A percentile compares a stretch with the other conserved stretches of the same genome.
These are phyloP conservation scores for Tapirus indicus DNA, from an alignment of 2,797 vertebrate genomes.

Conservation along the genomic window DNA sequence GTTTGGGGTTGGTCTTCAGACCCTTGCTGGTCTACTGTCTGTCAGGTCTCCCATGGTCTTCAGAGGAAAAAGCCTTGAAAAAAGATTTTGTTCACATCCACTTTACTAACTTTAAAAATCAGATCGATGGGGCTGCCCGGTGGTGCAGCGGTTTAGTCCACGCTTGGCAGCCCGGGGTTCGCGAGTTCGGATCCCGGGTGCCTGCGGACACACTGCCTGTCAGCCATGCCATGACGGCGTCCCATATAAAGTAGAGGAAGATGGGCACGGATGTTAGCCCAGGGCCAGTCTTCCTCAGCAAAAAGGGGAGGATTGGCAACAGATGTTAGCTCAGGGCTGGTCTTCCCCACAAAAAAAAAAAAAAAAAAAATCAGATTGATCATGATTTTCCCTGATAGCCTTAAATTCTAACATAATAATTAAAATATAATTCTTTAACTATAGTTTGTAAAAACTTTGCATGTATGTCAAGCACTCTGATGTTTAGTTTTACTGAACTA, in stretches of 20 bases:
- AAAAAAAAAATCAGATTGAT: neutral
- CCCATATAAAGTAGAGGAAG: no score
- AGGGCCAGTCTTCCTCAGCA: no score
- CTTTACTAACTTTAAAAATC: neutral
- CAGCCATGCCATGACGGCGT: no score
- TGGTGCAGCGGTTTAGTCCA: no score
- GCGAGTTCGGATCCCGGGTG: no score
- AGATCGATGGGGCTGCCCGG: neutral
- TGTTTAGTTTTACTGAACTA: neutral
- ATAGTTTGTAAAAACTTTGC: neutral
- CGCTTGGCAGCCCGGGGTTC: no score
- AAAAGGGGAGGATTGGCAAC: no score
- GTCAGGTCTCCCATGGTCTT: neutral
- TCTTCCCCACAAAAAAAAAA: no score
- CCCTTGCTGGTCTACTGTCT: no score
- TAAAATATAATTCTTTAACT: neutral
- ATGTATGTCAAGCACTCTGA: neutral
- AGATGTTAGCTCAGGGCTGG: no score
- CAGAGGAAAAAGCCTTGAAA: neutral
- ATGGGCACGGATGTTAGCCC: no score
- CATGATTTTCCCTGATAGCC: neutral
- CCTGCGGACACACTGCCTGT: no score
- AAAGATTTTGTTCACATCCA: neutral
- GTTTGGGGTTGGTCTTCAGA: neutral
- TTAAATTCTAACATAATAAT: neutral